Conservation (phyloP, 2,797 vertebrate species). For the Chrosomus eos region DNA sequence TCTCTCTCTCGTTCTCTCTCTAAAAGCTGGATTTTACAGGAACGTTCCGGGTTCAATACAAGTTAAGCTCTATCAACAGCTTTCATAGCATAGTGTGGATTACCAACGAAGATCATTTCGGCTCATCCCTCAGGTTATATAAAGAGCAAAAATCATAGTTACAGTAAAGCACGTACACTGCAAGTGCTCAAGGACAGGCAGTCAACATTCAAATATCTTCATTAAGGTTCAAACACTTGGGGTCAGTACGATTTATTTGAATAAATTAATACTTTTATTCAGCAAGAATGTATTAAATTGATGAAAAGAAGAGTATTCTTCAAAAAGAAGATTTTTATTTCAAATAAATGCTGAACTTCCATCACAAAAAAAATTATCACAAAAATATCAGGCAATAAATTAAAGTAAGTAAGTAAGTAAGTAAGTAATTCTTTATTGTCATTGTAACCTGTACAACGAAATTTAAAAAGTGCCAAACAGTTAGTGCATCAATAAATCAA, state of each 20-base stretch:
- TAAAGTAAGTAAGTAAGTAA: no score
- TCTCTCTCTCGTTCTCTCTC: constrained; percentile 23
- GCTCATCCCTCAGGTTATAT: constrained; percentile 3
- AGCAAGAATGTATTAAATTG: not conserved
- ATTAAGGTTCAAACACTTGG: not conserved
- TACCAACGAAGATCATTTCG: not conserved
- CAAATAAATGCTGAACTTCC: not conserved
- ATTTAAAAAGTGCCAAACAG: no score
- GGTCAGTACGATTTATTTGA: not conserved
- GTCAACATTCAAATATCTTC: not conserved
- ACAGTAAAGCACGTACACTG: not conserved
- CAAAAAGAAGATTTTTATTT: not conserved
- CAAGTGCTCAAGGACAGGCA: not conserved
- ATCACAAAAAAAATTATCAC: no score
- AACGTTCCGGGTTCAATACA: not conserved
- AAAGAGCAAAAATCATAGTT: not conserved
- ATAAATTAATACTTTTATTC: not conserved
- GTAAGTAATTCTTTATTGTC: no score
- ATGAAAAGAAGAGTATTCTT: not conserved
- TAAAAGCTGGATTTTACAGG: constrained; percentile 22
- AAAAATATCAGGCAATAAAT: no score
- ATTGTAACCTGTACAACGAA: no score
- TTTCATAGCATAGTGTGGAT: constrained; percentile 17
- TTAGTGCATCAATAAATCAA: no score
- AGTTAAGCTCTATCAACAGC: constrained; percentile 16